Evolutionary conservation across 2,888 invertebrate genomes (phyloP), one percentile per base, ranked within the genome.

Genomic region (Phrixothrix hirtus): DNA sequence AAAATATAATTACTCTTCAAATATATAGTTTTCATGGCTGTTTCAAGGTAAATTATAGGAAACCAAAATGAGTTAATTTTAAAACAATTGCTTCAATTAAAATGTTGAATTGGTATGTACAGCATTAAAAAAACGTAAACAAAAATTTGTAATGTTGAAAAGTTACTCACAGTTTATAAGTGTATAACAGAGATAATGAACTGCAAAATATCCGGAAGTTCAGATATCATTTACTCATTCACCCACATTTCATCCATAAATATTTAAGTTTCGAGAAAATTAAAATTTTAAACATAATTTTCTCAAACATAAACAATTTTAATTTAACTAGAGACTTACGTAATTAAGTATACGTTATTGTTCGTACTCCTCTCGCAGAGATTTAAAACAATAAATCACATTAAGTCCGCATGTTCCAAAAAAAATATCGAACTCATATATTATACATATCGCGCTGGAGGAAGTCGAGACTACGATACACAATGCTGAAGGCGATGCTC

Each of bases 141-240:
- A n/a, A n/a, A 6, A 25, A 14, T 15, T 15, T 27, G 15, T 15
- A 13, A 31, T 47, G 46, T 42, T 36, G 45, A 36, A 31, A 46
- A 42, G 46, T 46, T 39, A 45, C 34, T 31, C 46, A 26, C 42
- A 36, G 31, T 32, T 52, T 41, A 43, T 25, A 39, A 37, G 45
- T 44, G 44, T n/a, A n/a, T 45, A 55, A 45, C 42, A 45, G 34
- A 16, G 54, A 55, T 55, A 55, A 56, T 30, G 34, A 47, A 52
- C 63, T 66, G 66, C 66, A 55, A 63, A 66, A 61, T 63, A 55
- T 60, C 60, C 64, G 66, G 66, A 64, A 66, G 60, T 62, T 44
- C 61, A 62, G 63, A 64, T 56, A 56, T 31, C 31, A 21, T 37
- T 35, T 41, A 38, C 30, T 38, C 37, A 35, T 43, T 53, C 47